phyloP scores from a whole-genome alignment of 2,888 invertebrate species.

The Lochmaea capreae region DNA sequence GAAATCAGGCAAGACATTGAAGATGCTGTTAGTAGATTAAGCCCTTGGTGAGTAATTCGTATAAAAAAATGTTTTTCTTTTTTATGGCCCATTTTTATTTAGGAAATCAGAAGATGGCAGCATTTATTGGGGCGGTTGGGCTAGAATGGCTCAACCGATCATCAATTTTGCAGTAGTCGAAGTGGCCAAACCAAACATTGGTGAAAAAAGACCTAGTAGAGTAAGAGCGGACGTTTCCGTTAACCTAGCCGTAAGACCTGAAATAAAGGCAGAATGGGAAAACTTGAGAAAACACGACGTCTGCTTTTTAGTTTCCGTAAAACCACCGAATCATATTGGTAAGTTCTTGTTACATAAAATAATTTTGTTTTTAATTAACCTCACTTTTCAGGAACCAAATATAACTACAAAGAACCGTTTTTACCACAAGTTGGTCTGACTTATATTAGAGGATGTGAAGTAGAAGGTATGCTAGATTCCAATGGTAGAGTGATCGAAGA shows the following conservation, averaged over 20 bases:
- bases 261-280: constrained; percentile 98
- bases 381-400: constrained; percentile 74
- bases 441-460: constrained; percentile 96
- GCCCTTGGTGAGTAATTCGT: constrained; percentile 82
- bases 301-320: constrained; percentile 93
- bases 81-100: constrained; percentile 23
- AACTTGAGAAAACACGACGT: constrained; percentile 96
- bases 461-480: constrained; percentile 97
- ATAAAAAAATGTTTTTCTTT: not conserved
- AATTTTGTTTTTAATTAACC: not conserved
- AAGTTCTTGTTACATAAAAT: constrained; percentile 48
- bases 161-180: constrained; percentile 94
- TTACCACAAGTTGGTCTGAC: constrained; percentile 92
- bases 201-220: constrained; percentile 94
- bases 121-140: constrained; percentile 97
- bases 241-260: constrained; percentile 88
- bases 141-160: constrained; percentile 97
- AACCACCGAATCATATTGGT: constrained; percentile 87
- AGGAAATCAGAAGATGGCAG: constrained; percentile 88
- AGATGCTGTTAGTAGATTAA: constrained; percentile 93
- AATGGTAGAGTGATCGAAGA: constrained; percentile 97
- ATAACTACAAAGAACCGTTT: constrained; percentile 85
- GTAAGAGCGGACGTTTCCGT: constrained; percentile 96
- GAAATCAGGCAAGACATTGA: constrained; percentile 99
- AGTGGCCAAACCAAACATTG: constrained; percentile 90